These are phyloP conservation scores for Drosophila setifemur DNA, from an alignment of 1,140 invertebrate genomes.

Conservation along the genomic window DNA sequence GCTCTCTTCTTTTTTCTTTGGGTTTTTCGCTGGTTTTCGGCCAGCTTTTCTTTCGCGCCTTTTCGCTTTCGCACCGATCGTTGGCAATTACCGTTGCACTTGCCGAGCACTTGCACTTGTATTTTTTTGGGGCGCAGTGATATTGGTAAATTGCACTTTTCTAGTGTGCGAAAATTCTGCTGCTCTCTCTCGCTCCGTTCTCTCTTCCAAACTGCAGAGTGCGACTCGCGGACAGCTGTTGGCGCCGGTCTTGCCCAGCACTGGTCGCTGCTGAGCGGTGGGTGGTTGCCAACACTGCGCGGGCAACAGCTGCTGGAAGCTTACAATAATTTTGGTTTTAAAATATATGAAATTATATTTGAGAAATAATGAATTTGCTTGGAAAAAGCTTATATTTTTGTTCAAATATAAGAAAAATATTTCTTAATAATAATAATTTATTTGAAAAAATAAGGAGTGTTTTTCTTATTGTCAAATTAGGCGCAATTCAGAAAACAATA, in stretches of 20 bases:
- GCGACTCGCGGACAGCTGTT: slow-evolving; percentile 21
- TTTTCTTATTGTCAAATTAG: too few relatives aligned
- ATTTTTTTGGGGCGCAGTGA: slow-evolving; percentile 43
- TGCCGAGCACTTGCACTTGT: slow-evolving; percentile 55
- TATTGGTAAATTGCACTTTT: slow-evolving; percentile 63
- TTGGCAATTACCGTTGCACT: slow-evolving; percentile 62
- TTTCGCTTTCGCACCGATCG: slow-evolving; percentile 17
- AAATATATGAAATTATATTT: not conserved
- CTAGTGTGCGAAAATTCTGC: slow-evolving; percentile 72
- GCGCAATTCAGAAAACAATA: too few relatives aligned
- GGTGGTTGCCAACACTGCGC: slow-evolving; percentile 32
- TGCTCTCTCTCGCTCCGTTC: slow-evolving; percentile 61
- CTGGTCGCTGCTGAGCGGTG: slow-evolving; percentile 4
- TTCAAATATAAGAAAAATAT: too few relatives aligned
- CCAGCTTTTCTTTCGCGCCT: slow-evolving; percentile 9
- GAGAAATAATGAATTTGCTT: too few relatives aligned
- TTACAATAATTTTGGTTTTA: not conserved
- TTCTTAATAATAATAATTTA: too few relatives aligned
- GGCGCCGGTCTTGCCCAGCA: not conserved
- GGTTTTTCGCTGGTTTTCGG: slow-evolving; percentile 15
- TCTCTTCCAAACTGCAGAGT: slow-evolving; percentile 61
- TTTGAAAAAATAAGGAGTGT: too few relatives aligned
- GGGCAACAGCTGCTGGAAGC: slow-evolving; percentile 5
- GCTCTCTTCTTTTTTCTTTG: slow-evolving; percentile 2
- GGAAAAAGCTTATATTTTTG: too few relatives aligned